Evolutionary conservation across 2,888 invertebrate genomes (phyloP), one percentile per base, ranked within the genome.

Genomic region (Glaucopsyche alexis): DNA sequence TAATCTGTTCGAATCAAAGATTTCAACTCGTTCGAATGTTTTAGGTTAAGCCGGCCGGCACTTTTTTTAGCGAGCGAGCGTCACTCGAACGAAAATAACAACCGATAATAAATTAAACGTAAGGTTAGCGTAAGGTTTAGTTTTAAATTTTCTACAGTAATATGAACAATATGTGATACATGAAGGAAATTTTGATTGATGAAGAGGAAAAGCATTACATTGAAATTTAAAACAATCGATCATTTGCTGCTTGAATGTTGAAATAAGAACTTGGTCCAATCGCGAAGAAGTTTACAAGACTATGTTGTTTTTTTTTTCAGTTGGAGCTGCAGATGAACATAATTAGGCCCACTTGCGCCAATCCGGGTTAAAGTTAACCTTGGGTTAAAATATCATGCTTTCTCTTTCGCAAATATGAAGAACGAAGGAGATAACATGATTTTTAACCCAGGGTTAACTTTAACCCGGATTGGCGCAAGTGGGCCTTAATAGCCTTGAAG

Each of bases 11-110:
- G 29, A 29, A 29, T 19, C 55, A n/a, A n/a, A n/a, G n/a, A n/a
- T n/a, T n/a, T n/a, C n/a, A n/a, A n/a, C n/a, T n/a, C 0, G 8
- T 52, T 60, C 8, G 19, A 60, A 9, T 11, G 29, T 60, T 60
- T 38, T 38, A 60, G 29, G 14, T 60, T 38, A 38, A 29, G 29
- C 60, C 60, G 60, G 60, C 60, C 60, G 60, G 38, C 60, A 60
- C 29, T 29, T 13, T 60, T 60, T 60, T 29, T n/a, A n/a, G n/a
- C n/a, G n/a, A n/a, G n/a, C 47, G 60, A 11, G 13, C 5, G 11
- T 38, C 13, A 60, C 29, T 13, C 5, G 19, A 19, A 6, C 16
- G 16, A 50, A 5, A 42, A 47, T 47, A 47, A 8, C 47, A 13
- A 47, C 11, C 47, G 11, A 47, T 29, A 29, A 29, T 29, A 29